A percentile compares a stretch with the other conserved stretches of the same genome.
phyloP scores from a whole-genome alignment of 2,113 vertebrate species.

The Eonycteris spelaea region DNA sequence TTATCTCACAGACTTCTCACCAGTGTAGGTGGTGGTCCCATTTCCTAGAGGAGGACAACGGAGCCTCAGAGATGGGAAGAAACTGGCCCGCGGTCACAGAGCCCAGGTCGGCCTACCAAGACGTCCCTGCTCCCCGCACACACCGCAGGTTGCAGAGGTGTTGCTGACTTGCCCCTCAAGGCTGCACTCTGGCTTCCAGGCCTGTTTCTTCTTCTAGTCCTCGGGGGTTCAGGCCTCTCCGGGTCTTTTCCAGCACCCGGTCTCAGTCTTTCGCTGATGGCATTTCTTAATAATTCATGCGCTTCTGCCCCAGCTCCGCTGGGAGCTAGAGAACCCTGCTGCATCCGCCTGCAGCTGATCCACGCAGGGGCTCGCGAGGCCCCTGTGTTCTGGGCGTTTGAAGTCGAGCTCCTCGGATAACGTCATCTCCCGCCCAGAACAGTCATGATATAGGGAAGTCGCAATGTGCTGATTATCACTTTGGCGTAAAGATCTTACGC shows the following conservation, averaged over 20 bases:
- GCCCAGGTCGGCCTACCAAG: background rate
- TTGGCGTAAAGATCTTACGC: background rate
- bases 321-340: background rate
- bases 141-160: background rate
- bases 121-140: background rate
- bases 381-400: background rate
- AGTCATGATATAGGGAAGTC: background rate
- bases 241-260: background rate
- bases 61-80: background rate
- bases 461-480: background rate
- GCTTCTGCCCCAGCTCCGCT: background rate
- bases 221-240: background rate
- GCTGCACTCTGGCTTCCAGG: background rate
- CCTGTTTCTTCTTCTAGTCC: background rate
- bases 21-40: background rate
- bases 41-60: background rate
- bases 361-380: background rate
- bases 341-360: background rate
- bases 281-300: constrained; percentile 38
- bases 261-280: constrained; percentile 22
- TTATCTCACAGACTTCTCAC: background rate
- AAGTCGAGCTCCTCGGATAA: background rate
- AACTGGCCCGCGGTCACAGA: background rate
- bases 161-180: background rate
- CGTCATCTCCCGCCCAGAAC: background rate